phyloP scores from a whole-genome alignment of 35 echinoderm and acorn worm species.

The Apostichopus japonicus region DNA sequence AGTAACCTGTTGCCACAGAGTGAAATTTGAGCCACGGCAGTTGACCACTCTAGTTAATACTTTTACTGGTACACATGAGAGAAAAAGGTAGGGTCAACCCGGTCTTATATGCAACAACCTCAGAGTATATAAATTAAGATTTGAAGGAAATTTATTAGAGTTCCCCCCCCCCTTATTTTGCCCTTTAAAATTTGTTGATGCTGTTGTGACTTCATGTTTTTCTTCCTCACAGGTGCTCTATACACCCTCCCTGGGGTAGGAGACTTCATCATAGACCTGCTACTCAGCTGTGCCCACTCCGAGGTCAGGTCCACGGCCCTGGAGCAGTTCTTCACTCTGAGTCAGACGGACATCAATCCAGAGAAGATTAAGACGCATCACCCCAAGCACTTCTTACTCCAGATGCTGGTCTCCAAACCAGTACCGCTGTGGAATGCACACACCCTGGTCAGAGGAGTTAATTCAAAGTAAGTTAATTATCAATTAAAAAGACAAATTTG shows the following conservation, averaged over 20 bases:
- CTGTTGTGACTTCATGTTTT: not conserved
- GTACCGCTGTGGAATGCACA: constrained; percentile 94
- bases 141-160: not conserved
- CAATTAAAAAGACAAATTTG: not conserved
- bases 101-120: no score
- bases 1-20: no score
- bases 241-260: constrained; percentile 82
- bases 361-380: constrained; percentile 67
- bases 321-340: constrained; percentile 88
- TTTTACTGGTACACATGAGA: no score
- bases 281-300: constrained; percentile 73
- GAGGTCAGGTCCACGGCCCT: constrained; percentile 88
- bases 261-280: constrained; percentile 97
- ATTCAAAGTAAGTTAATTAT: constrained; percentile 70
- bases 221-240: constrained; percentile 66
- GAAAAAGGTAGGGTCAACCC: no score
- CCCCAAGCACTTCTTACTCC: constrained; percentile 83
- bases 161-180: not conserved
- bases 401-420: constrained; percentile 74
- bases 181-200: no score
- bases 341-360: constrained; percentile 63
- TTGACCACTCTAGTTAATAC: no score
- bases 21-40: no score
- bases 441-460: constrained; percentile 85
- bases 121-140: no score